A percentile compares a stretch with the other conserved stretches of the same genome.
Conservation (phyloP, 2,797 vertebrate species). For the Allobates femoralis region DNA sequence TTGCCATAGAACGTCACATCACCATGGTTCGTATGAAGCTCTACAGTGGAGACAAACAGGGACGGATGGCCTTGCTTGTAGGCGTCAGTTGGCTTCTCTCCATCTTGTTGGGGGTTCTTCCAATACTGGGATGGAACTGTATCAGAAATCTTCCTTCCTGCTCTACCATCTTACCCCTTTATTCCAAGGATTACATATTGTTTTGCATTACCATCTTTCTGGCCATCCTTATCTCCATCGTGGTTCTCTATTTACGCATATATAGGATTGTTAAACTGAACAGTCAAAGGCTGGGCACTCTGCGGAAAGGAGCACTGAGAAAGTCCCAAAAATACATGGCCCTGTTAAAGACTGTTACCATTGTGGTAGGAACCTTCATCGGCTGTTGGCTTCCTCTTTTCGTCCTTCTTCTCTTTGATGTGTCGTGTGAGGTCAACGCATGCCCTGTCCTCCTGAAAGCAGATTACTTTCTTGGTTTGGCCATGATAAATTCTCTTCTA, state of each 20-base stretch:
- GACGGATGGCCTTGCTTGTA: slow-evolving; percentile 82
- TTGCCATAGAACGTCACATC: slow-evolving; percentile 87
- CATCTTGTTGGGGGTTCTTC: slow-evolving; percentile 82
- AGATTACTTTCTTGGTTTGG: slow-evolving; percentile 87
- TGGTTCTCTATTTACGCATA: slow-evolving; percentile 83
- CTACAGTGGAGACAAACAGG: slow-evolving; percentile 78
- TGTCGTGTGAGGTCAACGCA: slow-evolving; percentile 75
- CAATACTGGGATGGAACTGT: slow-evolving; percentile 90
- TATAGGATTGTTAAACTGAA: slow-evolving; percentile 86
- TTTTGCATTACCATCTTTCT: slow-evolving; percentile 84
- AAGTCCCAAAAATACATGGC: slow-evolving; percentile 84
- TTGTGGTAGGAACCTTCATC: slow-evolving; percentile 87
- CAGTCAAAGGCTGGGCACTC: slow-evolving; percentile 73
- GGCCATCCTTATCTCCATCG: slow-evolving; percentile 81
- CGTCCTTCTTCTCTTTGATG: slow-evolving; percentile 85
- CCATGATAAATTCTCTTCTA: slow-evolving; percentile 89
- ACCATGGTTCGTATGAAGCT: slow-evolving; percentile 89
- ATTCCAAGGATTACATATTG: slow-evolving; percentile 86
- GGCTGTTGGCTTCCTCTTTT: slow-evolving; percentile 92
- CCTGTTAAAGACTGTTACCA: slow-evolving; percentile 87
- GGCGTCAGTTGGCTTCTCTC: slow-evolving; percentile 83
- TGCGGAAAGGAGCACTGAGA: slow-evolving; percentile 73
- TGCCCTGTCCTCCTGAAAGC: slow-evolving; percentile 83
- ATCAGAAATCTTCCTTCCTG: slow-evolving; percentile 79
- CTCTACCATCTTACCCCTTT: slow-evolving; percentile 88